Base-by-base conservation (phyloP, 2,113 vertebrate species). In the Alaudala cheleensis region DNA sequence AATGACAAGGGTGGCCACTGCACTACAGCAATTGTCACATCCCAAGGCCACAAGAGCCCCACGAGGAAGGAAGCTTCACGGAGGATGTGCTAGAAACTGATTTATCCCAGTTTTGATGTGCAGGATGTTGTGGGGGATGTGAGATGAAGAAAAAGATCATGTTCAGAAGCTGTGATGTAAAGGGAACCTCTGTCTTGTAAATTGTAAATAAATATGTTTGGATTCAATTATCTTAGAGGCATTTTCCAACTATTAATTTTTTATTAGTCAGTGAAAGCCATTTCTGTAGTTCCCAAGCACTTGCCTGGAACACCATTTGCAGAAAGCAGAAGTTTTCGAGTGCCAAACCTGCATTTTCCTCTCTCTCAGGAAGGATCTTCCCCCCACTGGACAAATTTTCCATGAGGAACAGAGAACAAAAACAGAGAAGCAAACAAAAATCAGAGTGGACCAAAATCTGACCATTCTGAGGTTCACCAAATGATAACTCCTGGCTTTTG, bases 61-160 rank as follows among this genome's bases (percentile, higher is more conserved):
- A 37, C 0, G 0, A 83, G 45, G 65, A 87, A 47, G 14, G 42
- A 54, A 73, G 4, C 24, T 5, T 57, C 28, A 8, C 5, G 9
- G 25, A 60, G 47, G 20, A 24, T 28, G 31, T 37, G 13, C 12
- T 40, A 56, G 42, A 84, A 66, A 73, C 1, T 3, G 5, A 47
- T 77, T 77, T 57, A 24, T 51, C 40, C 28, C 21, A 14, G 33
- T 87, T 90, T 90, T 14, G 3, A 19, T 40, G 33, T 23, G 3
- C 28, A 53, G 28, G 28, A 24, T 2, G 0, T 50, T 54, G 10
- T 25, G 61, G 62, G 17, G 34, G 29, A 71, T 28, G 19, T 40
- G 57, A 82, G 79, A 72, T 45, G 33, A 76, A 42, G 11, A 37
- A 65, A 82, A 66, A 51, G 4, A 42, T 18, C 14, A 12, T 14